A percentile compares a stretch with the other conserved stretches of the same genome.
These are phyloP conservation scores for Sebastes steindachneri DNA, from an alignment of 2,797 vertebrate species.

Conservation along the genomic window DNA sequence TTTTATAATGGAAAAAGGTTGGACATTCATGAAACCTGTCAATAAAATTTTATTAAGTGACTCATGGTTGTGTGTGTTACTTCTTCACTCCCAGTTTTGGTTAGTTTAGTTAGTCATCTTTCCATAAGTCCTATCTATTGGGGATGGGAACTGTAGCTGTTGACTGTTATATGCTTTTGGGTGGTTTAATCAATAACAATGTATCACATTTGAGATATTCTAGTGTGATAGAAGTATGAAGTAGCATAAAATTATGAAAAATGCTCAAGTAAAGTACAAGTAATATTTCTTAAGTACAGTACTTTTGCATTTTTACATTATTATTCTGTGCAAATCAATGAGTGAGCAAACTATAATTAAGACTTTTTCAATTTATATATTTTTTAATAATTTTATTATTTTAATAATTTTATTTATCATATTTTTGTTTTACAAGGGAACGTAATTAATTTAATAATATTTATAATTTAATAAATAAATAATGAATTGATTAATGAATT, in stretches of 20 bases:
- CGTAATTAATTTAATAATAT: neutral
- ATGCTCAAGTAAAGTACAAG: neutral
- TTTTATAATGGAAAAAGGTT: constrained; percentile 45
- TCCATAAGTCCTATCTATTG: neutral
- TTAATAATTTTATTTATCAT: too few species aligned
- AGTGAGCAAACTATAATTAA: neutral
- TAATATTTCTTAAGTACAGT: neutral
- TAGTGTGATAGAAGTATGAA: neutral
- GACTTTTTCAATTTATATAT: too few species aligned
- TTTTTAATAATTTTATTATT: too few species aligned
- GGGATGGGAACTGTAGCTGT: neutral
- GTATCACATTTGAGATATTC: too few species aligned
- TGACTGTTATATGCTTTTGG: neutral
- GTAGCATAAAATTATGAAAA: neutral
- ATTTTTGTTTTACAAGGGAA: neutral
- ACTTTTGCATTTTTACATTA: neutral
- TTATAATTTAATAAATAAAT: neutral
- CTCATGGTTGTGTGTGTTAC: constrained; percentile 6
- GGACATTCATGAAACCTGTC: constrained; percentile 46
- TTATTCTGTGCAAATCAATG: neutral
- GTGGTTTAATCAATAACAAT: neutral
- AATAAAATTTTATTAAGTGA: constrained; percentile 66
- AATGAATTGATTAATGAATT: too few species aligned
- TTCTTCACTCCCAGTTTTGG: neutral
- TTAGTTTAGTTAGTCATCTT: neutral